These are phyloP conservation scores for Erebia epiphron DNA, from an alignment of 2,888 invertebrate species.

Conservation along the genomic window DNA sequence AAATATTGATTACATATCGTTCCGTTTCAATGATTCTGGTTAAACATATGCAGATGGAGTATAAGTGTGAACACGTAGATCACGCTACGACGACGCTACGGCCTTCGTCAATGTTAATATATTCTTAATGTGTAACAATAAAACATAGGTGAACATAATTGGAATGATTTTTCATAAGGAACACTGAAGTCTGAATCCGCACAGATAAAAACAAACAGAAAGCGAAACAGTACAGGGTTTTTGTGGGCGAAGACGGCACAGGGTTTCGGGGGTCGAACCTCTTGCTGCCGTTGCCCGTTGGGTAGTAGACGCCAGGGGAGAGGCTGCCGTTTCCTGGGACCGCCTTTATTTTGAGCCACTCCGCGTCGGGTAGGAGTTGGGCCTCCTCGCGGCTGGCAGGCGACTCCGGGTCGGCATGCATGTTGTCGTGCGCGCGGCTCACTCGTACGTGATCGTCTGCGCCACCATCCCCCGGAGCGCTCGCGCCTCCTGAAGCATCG, in stretches of 20 bases:
- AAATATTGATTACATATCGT: slow-evolving; percentile 50
- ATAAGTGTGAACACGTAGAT: slow-evolving; percentile 67
- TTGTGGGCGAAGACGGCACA: slow-evolving; percentile 69
- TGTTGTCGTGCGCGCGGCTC: slow-evolving; percentile 63
- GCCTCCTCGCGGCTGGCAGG: slow-evolving; percentile 76
- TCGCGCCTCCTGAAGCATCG: slow-evolving; percentile 77
- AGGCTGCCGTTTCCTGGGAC: slow-evolving; percentile 74
- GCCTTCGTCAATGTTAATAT: slow-evolving; percentile 75
- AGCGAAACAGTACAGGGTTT: slow-evolving; percentile 72
- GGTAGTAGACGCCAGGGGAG: slow-evolving; percentile 79
- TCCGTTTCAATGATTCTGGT: slow-evolving; percentile 53
- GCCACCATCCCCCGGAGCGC: slow-evolving; percentile 65
- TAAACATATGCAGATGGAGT: slow-evolving; percentile 51
- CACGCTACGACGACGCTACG: slow-evolving; percentile 56
- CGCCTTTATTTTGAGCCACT: slow-evolving; percentile 77
- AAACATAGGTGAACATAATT: slow-evolving; percentile 57
- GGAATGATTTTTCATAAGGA: not conserved
- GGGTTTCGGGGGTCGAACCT: slow-evolving; percentile 69
- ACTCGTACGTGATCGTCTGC: slow-evolving; percentile 61
- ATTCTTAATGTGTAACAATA: slow-evolving; percentile 60
- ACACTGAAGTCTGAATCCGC: slow-evolving; percentile 36
- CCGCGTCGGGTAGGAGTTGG: slow-evolving; percentile 73
- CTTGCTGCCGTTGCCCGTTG: slow-evolving; percentile 72
- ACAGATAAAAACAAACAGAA: slow-evolving; percentile 55
- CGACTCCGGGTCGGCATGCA: slow-evolving; percentile 78